Base-by-base conservation (phyloP, 2,888 invertebrate genomes). In the Acronicta leporina region DNA sequence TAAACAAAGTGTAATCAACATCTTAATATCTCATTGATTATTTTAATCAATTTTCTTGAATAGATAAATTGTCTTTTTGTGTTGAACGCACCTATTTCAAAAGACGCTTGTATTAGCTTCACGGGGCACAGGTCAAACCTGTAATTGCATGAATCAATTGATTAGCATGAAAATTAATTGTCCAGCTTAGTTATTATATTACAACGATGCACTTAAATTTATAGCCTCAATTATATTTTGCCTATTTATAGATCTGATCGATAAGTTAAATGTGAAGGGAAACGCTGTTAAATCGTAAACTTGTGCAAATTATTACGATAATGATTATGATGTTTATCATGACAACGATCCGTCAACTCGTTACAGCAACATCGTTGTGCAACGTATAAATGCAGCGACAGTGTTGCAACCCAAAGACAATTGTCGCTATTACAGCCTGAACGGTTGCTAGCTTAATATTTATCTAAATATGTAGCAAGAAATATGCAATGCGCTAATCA, bases 161-260 rank as follows among this genome's bases (percentile, higher is more conserved):
- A 92, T 89, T 89, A 89, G 80, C 77, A 83, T 83, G 80, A 77
- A 82, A 85, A 89, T 88, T 90, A 87, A 87, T 87, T 82, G 79
- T 84, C 73, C 76, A 77, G 50, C 62, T 41, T 64, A 61, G 46
- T 68, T 77, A 74, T 66, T 63, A 74, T 77, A 74, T 66, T 63
- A 74, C 63, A 51, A 79, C 62, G 68, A 72, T 65, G 63, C 61
- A 62, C 66, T 75, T 48, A 64, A 77, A 83, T 86, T 87, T 86
- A 87, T 83, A 50, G 78, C 75, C 73, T 81, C 66, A 73, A 84
- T 82, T 84, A 83, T 70, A 77, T 65, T 77, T n/a, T 66, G 64
- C 46, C 43, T 59, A 52, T 63, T 65, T 63, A 71, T 60, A 54
- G 47, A 73, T 65, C 63, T 69, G 63, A 77, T 71, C 65, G 48